Percentiles rank a stretch among this genome's conserved stretches.
phyloP scores from a whole-genome alignment of 1,140 invertebrate species.

The Cherax destructor region DNA sequence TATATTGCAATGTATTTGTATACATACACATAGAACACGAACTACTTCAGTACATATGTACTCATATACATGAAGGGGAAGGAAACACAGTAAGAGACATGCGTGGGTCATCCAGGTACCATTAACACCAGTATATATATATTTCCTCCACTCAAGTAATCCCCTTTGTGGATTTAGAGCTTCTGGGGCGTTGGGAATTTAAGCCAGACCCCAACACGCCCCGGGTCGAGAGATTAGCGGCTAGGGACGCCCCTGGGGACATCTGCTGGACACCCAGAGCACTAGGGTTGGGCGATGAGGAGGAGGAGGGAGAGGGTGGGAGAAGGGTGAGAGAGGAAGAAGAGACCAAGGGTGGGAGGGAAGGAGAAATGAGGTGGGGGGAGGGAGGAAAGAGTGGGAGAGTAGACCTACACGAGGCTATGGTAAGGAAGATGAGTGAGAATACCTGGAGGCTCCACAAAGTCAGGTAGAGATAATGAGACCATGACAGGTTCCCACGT shows the following conservation, averaged over 20 bases:
- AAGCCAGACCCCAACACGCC: constrained; percentile 16
- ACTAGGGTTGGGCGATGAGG: background rate
- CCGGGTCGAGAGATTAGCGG: constrained; percentile 35
- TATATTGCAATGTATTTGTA: too few relatives aligned
- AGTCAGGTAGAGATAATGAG: constrained; percentile 41
- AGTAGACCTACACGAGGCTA: background rate
- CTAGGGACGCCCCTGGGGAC: constrained; percentile 11
- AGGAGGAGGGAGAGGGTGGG: background rate
- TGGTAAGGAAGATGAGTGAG: background rate
- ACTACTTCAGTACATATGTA: background rate
- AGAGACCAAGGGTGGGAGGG: background rate
- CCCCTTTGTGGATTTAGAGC: constrained; percentile 55
- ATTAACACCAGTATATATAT: constrained; percentile 13
- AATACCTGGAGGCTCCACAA: constrained; percentile 15
- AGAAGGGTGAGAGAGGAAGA: background rate
- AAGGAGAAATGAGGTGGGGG: too few relatives aligned
- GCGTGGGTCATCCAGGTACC: too few relatives aligned
- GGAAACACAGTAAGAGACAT: too few relatives aligned
- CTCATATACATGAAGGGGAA: background rate
- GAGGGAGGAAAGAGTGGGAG: background rate
- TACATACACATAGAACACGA: too few relatives aligned
- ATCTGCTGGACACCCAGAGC: background rate
- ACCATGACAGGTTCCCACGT: constrained; percentile 9
- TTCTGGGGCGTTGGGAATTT: constrained; percentile 33
- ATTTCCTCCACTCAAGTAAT: constrained; percentile 19